Evolutionary conservation across 1,140 invertebrate genomes (phyloP).

Genomic region (Polypedilum pembai): DNA sequence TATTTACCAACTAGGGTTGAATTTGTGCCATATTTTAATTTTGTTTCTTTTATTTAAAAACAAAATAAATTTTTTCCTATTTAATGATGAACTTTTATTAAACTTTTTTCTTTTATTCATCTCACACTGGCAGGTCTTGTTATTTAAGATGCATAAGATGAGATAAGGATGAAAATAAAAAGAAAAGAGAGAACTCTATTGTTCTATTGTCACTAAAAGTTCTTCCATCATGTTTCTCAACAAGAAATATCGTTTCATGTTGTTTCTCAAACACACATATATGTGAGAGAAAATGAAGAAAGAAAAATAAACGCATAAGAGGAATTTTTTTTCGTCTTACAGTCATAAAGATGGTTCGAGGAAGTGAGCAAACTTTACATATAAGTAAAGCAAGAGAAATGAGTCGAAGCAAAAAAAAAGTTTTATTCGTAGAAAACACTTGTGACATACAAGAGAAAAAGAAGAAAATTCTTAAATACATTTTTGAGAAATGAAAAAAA

Average conservation of each 20-base stretch:
- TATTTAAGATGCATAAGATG: constrained; percentile 13
- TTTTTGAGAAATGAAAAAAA: background rate
- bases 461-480: background rate
- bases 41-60: too few species aligned
- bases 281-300: background rate
- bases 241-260: constrained; percentile 8
- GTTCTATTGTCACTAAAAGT: constrained; percentile 12
- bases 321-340: background rate
- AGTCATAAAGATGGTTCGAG: background rate
- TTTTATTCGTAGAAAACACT: background rate
- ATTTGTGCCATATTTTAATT: too few species aligned
- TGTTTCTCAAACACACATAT: background rate
- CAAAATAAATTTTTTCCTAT: background rate
- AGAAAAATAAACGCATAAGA: constrained; percentile 8
- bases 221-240: background rate
- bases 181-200: background rate
- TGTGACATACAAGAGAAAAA: background rate
- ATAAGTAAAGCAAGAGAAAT: background rate
- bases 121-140: background rate
- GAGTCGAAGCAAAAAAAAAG: background rate
- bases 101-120: background rate
- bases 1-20: too few species aligned
- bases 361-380: background rate
- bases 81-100: too few species aligned
- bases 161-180: background rate